Evolutionary conservation across 2,797 vertebrate species (phyloP).

Genomic region (Microchirus variegatus): DNA sequence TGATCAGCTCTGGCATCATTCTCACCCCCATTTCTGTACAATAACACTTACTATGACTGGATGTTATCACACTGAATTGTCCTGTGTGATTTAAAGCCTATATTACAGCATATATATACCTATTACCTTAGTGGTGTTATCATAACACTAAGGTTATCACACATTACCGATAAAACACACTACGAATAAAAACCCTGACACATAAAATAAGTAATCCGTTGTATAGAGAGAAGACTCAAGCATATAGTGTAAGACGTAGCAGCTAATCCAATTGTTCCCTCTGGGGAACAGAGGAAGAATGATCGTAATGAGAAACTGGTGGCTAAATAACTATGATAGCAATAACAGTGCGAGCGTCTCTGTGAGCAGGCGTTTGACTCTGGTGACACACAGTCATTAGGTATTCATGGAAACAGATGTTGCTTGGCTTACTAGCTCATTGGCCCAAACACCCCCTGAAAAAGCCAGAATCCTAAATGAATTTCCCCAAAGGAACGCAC

Average conservation of each 20-base stretch:
- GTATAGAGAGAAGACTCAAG: conserved; percentile 6
- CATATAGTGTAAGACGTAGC: conserved; percentile 38
- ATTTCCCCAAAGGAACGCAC: conserved; percentile 59
- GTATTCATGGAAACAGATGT: conserved; percentile 82
- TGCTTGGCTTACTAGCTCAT: conserved; percentile 61
- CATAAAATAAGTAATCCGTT: conserved; percentile 28
- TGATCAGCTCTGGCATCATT: conserved; percentile 1
- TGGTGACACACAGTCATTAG: conserved; percentile 73
- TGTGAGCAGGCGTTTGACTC: conserved; percentile 69
- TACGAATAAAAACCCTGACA: conserved; percentile 20
- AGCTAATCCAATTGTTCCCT: conserved; percentile 66
- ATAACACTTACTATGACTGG: conserved; percentile 27
- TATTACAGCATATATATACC: conserved; percentile 6
- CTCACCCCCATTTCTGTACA: conserved; percentile 25
- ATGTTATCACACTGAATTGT: conserved; percentile 30
- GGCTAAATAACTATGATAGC: conserved; percentile 67
- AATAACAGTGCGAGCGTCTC: conserved; percentile 66
- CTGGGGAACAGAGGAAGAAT: conserved; percentile 33
- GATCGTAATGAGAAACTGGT: conserved; percentile 71
- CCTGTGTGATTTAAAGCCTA: conserved; percentile 37
- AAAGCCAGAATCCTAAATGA: conserved; percentile 74
- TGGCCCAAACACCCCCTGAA: conserved; percentile 62
- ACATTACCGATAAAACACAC: conserved; percentile 45
- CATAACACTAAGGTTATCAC: conserved; percentile 45
- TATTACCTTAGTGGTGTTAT: conserved; percentile 35